A percentile compares a stretch with the other conserved stretches of the same genome.
Evolutionary conservation across 2,888 invertebrate genomes (phyloP).

Genomic region (Macrosoma leucophasiata): DNA sequence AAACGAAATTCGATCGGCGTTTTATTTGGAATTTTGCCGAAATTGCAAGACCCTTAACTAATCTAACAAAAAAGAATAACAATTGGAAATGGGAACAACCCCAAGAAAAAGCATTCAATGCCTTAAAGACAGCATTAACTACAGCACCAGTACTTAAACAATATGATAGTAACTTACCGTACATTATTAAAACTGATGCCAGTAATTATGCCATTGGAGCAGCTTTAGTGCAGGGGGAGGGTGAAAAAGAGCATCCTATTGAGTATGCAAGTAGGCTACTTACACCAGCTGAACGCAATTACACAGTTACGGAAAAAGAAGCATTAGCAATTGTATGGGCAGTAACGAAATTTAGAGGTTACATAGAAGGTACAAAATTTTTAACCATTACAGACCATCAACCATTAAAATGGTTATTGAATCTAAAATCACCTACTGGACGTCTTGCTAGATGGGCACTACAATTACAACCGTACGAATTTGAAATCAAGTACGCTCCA

Average conservation of each 20-base stretch:
- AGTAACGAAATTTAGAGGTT: slow-evolving; percentile 26
- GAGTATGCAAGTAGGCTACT: slow-evolving; percentile 25
- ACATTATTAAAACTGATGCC: slow-evolving; percentile 28
- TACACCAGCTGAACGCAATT: slow-evolving; percentile 37
- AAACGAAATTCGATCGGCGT: too few species aligned
- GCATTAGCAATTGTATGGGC: slow-evolving; percentile 29
- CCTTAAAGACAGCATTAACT: slow-evolving; percentile 23
- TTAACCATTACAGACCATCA: slow-evolving; percentile 47
- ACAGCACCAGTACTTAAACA: slow-evolving; percentile 24
- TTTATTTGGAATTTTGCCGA: slow-evolving; percentile 29
- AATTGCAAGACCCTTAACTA: slow-evolving; percentile 25
- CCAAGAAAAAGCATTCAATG: slow-evolving; percentile 23
- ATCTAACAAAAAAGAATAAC: slow-evolving; percentile 18
- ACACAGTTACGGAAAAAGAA: slow-evolving; percentile 49
- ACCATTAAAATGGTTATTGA: slow-evolving; percentile 49
- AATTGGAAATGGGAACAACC: slow-evolving; percentile 27
- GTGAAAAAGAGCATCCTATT: slow-evolving; percentile 25
- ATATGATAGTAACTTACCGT: slow-evolving; percentile 17
- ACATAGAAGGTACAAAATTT: slow-evolving; percentile 39
- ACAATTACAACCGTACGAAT: slow-evolving; percentile 36
- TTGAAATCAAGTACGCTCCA: slow-evolving; percentile 36
- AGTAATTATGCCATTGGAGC: slow-evolving; percentile 32
- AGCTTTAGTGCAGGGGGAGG: slow-evolving; percentile 30
- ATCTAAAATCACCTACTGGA: slow-evolving; percentile 43
- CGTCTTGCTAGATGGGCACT: slow-evolving; percentile 50